Conservation (phyloP, 2,797 vertebrate genomes). For the Intellagama lesueurii region DNA sequence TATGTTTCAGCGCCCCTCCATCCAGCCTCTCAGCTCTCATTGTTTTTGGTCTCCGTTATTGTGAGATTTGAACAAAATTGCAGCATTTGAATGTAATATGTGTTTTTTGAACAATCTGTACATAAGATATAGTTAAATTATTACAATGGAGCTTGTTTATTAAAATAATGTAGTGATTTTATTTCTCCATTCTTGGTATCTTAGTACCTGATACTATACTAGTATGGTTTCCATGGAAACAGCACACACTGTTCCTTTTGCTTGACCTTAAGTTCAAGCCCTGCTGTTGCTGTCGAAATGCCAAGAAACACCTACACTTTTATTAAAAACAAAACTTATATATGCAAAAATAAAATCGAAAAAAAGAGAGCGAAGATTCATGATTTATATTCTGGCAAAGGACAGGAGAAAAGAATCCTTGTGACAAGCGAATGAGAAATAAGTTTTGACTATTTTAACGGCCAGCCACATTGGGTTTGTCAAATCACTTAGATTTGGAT, state of each 20-base stretch:
- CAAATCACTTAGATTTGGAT: constrained; percentile 61
- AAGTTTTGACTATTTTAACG: constrained; percentile 41
- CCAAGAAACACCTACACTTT: constrained; percentile 80
- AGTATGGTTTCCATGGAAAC: constrained; percentile 81
- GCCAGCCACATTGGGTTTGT: constrained; percentile 40
- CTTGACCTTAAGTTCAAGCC: constrained; percentile 85
- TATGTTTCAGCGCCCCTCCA: constrained; percentile 40
- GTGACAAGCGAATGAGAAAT: constrained; percentile 60
- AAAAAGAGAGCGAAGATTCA: constrained; percentile 39
- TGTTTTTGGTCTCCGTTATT: constrained; percentile 57
- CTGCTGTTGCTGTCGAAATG: constrained; percentile 81
- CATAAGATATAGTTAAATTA: constrained; percentile 69
- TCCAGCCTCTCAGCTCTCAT: constrained; percentile 53
- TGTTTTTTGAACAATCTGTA: constrained; percentile 60
- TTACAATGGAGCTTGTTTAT: constrained; percentile 79
- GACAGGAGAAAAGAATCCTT: constrained; percentile 49
- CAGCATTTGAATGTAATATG: constrained; percentile 57
- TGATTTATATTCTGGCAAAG: constrained; percentile 33
- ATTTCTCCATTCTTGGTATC: constrained; percentile 78
- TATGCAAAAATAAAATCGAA: constrained; percentile 71
- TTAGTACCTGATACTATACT: constrained; percentile 80
- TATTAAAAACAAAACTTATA: constrained; percentile 76
- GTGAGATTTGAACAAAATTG: constrained; percentile 57
- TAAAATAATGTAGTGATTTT: constrained; percentile 83
- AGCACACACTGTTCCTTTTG: constrained; percentile 81